Base-by-base conservation (phyloP, 2,888 invertebrate species). In the Sphinx pinastri region DNA sequence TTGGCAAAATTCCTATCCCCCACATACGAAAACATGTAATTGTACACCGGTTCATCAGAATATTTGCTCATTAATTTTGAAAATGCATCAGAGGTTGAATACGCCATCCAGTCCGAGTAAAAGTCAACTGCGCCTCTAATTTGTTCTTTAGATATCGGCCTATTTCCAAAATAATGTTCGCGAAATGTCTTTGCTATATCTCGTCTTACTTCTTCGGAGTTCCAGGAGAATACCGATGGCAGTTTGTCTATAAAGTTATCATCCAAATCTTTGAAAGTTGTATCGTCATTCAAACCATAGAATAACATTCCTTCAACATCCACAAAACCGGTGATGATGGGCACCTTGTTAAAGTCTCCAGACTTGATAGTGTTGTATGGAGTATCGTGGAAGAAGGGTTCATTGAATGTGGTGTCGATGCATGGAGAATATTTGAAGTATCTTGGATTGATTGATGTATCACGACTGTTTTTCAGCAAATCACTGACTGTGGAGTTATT, bases 401-500 rank as follows among this genome's bases (percentile, higher is more conserved):
- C 84, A 2, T 84, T 79, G 49, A 81, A 81, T 69, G 91, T 85
- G 2, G 71, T 76, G 76, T 93, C 93, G 0, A 85, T 76, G 72
- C 93, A 93, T 0, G 93, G 93, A 0, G 89, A 77, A 74, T 93
- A 94, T 73, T 91, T 92, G 72, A 93, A 93, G 72, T 88, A 84
- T 55, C 84, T 86, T 0, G 88, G 82, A 74, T 92, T 85, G 51
- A 85, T 82, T 7, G 91, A 91, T 2, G 81, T 81, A 47, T 87
- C 92, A 11, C 73, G 75, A 2, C 89, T 87, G 0, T 84, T 85
- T 52, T 74, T 76, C 10, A 92, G 73, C 7, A 94, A 68, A 2
- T 88, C 86, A 10, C 72, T 72, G 0, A 88, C 67, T 0, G 88
- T 70, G 0, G 89, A 80, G 8, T 83, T 85, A 3, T 81, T 66